Percentiles rank a stretch among this genome's conserved stretches.
Evolutionary conservation across 1,140 invertebrate species (phyloP).

Genomic region (Euwallacea similis): DNA sequence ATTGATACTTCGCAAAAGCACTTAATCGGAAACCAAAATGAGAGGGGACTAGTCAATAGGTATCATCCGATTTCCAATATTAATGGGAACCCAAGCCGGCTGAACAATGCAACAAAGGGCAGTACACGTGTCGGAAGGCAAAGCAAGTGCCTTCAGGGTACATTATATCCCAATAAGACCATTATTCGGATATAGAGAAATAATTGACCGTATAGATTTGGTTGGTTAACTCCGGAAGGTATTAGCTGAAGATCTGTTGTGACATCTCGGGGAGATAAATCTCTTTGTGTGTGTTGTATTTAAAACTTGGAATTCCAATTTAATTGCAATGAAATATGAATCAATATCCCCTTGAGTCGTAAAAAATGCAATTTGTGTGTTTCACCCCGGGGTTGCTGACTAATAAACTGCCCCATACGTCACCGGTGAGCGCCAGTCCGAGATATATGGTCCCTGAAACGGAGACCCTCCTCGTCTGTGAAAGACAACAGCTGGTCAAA

Average conservation of each 20-base stretch:
- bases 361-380: conserved; percentile 26
- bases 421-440: conserved; percentile 41
- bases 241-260: conserved; percentile 36
- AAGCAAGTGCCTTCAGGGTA: conserved; percentile 27
- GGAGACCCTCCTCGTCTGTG: conserved; percentile 47
- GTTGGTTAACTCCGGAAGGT: conserved; percentile 34
- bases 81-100: not conserved
- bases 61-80: conserved; percentile 17
- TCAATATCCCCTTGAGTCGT: conserved; percentile 10
- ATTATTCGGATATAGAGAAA: conserved; percentile 28
- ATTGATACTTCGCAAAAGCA: not conserved
- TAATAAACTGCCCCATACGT: conserved; percentile 48
- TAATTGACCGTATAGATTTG: conserved; percentile 33
- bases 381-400: conserved; percentile 42
- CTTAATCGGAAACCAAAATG: not conserved
- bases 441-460: conserved; percentile 52
- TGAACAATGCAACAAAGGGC: conserved; percentile 23
- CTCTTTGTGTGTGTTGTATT: too few species aligned
- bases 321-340: not conserved
- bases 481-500: conserved; percentile 49
- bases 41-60: conserved; percentile 5
- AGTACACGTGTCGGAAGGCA: conserved; percentile 24
- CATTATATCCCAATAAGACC: conserved; percentile 32
- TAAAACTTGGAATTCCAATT: too few species aligned
- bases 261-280: conserved; percentile 14